Conservation (phyloP, 2,797 vertebrate genomes). For the Alca torda region DNA sequence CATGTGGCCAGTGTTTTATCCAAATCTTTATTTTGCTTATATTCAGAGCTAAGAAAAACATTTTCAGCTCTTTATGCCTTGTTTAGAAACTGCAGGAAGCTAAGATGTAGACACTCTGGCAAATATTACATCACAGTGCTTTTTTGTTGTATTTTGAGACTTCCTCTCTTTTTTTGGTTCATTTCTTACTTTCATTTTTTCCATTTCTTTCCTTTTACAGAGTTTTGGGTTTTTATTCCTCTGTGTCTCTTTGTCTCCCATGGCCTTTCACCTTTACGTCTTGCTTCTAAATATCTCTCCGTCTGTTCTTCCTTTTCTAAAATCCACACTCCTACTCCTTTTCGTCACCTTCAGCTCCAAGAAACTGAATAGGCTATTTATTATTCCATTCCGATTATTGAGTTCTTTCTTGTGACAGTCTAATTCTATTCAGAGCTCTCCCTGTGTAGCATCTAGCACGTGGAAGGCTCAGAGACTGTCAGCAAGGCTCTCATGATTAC, state of each 20-base stretch:
- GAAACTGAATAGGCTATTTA: not conserved
- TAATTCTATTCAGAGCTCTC: not conserved
- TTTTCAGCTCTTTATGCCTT: not conserved
- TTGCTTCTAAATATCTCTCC: not conserved
- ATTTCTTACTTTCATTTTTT: not conserved
- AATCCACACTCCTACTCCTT: not conserved
- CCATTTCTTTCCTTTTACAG: not conserved
- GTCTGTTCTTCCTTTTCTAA: not conserved
- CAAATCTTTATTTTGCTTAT: not conserved
- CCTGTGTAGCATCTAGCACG: not conserved
- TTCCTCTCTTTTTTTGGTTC: not conserved
- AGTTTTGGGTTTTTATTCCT: not conserved
- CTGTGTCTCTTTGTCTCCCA: not conserved
- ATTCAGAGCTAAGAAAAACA: not conserved
- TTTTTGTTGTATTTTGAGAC: constrained; percentile 9
- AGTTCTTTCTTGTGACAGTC: not conserved
- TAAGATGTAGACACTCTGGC: not conserved
- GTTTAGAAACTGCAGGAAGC: constrained; percentile 21
- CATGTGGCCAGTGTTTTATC: not conserved
- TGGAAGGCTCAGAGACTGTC: not conserved
- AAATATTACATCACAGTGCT: not conserved
- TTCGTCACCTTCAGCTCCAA: not conserved
- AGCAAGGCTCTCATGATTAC: not conserved
- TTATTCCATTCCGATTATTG: not conserved
- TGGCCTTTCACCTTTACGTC: not conserved